Conservation (phyloP, 1,140 invertebrate genomes). For the Parapsyche elsis region DNA sequence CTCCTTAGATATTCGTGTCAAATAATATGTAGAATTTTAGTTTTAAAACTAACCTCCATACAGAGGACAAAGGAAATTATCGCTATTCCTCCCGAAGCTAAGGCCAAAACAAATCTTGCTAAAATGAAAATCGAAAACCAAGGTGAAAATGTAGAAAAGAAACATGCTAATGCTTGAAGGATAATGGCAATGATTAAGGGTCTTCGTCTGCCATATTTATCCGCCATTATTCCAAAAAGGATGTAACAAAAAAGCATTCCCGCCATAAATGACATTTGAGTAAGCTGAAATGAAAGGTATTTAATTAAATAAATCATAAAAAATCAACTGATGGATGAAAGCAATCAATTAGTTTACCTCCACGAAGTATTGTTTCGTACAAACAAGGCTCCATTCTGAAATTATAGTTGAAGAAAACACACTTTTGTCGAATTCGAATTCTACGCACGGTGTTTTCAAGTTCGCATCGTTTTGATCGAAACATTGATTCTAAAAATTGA, state of each 20-base stretch:
- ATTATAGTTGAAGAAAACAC: conserved; percentile 76
- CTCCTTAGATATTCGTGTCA: no score
- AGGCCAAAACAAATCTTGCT: conserved; percentile 75
- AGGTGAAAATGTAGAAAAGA: conserved; percentile 71
- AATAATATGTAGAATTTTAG: not conserved
- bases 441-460: conserved; percentile 63
- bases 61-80: conserved; percentile 65
- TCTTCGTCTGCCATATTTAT: conserved; percentile 71
- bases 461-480: not conserved
- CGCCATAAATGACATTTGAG: conserved; percentile 78
- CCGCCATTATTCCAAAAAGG: conserved; percentile 76
- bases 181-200: conserved; percentile 73
- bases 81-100: conserved; percentile 72
- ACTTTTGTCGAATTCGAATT: conserved; percentile 70
- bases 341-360: conserved; percentile 60
- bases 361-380: conserved; percentile 70
- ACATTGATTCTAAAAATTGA: conserved; percentile 7
- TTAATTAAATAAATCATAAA: conserved; percentile 14
- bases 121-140: conserved; percentile 75
- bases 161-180: conserved; percentile 72
- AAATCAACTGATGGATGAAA: not conserved
- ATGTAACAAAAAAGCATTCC: conserved; percentile 78
- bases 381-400: conserved; percentile 81
- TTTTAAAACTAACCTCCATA: conserved; percentile 61
- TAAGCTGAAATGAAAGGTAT: conserved; percentile 65